Base-by-base conservation (phyloP, 2,888 invertebrate genomes). In the Dascillus cervinus region DNA sequence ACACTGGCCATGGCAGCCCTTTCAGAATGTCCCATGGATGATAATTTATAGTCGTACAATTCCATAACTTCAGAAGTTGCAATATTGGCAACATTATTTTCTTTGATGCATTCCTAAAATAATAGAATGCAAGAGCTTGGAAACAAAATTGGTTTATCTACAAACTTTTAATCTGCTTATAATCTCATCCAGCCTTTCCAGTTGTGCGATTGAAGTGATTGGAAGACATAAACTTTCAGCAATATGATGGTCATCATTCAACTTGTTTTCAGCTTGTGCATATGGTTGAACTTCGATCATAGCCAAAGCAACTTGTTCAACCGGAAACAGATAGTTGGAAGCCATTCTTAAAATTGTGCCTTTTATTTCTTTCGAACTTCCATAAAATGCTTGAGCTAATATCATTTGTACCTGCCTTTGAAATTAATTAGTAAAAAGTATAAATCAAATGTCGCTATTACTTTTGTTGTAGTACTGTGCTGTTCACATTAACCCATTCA, bases 51-150 rank as follows among this genome's bases (percentile, higher is more conserved):
- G 11, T 81, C 79, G 34, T 80, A 82, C 38, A 82, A 52, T 55
- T 82, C 82, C 75, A 82, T 82, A 3, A 82, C 73, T 25, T 79
- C 74, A 0, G 79, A 79, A 0, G 77, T 77, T 1, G 77, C 69
- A 29, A 77, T 65, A 45, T 77, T 74, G 0, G 62, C 57, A 25
- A 75, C 62, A 65, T 72, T 64, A 42, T 73, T 71, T 3, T 66
- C 58, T 1, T 67, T 51, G 5, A 71, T 58, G 1, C 69, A 67
- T 6, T 66, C 63, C 15, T 62, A 24, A 28, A 29, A 12, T 26
- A 17, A 8, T 25, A 11, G 2, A 26, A 14, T 4, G 4, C 4
- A 13, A n/a, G 10, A 27, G 6, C 6, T 15, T 4, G 17, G 17
- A 6, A 24, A 11, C 9, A 24, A 24, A 17, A 17, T 17, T 22